phyloP scores from a whole-genome alignment of 2,113 vertebrate species.

The Noctilio leporinus region DNA sequence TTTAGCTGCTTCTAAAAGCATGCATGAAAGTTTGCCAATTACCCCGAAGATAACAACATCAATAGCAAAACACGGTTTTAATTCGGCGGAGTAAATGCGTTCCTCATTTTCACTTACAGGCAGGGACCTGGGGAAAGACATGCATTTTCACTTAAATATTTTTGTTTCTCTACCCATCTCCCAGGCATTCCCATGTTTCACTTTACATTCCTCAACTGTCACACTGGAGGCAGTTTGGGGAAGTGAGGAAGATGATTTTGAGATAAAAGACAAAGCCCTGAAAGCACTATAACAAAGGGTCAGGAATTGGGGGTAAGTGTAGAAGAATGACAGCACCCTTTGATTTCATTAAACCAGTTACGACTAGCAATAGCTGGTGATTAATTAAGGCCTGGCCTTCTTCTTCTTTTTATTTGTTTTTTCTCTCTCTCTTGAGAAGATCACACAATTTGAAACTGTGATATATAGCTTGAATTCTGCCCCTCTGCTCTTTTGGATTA shows the following conservation, averaged over 20 bases:
- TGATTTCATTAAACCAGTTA: conserved; percentile 32
- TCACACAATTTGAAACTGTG: conserved; percentile 18
- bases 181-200: background rate
- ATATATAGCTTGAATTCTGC: rapidly evolving
- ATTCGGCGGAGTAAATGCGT: conserved; percentile 14
- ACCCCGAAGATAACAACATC: conserved; percentile 22
- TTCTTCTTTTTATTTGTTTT: background rate
- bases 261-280: conserved; percentile 44
- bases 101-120: background rate
- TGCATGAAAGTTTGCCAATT: conserved; percentile 51
- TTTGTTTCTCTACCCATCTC: conserved; percentile 20
- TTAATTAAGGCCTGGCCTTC: conserved; percentile 65
- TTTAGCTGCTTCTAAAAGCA: conserved; percentile 29
- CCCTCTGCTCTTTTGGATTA: background rate
- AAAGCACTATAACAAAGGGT: conserved; percentile 28
- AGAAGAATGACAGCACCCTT: conserved; percentile 29
- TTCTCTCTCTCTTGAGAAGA: conserved; percentile 31
- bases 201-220: conserved; percentile 27
- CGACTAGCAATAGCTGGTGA: conserved; percentile 32
- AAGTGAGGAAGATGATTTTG: conserved; percentile 32
- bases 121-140: background rate
- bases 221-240: conserved; percentile 47
- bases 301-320: background rate
- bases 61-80: conserved; percentile 14
- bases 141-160: conserved; percentile 33